These are phyloP conservation scores for Dicerorhinus sumatrensis DNA, from an alignment of 2,113 vertebrate species.

Conservation along the genomic window DNA sequence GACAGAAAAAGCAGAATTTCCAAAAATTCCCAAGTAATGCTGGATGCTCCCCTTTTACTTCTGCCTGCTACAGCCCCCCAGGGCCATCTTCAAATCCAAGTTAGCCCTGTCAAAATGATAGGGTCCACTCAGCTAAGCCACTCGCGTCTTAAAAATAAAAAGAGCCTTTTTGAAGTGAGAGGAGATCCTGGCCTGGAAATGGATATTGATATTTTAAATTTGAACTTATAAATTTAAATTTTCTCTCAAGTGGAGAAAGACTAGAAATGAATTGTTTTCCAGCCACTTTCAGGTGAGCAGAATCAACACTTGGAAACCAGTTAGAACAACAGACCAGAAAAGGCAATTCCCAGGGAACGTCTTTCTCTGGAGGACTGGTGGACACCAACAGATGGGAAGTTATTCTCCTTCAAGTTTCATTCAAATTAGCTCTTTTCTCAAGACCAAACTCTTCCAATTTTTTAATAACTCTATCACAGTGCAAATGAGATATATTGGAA, in stretches of 20 bases:
- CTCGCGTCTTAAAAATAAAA: not conserved
- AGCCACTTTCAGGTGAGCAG: slow-evolving; percentile 38
- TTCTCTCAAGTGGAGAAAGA: slow-evolving; percentile 26
- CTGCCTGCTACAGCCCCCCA: not conserved
- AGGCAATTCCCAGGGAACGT: not conserved
- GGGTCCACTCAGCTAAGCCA: not conserved
- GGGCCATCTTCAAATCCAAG: not conserved
- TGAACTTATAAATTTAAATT: slow-evolving; percentile 35
- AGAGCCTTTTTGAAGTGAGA: not conserved
- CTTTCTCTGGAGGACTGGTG: not conserved
- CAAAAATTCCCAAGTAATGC: not conserved
- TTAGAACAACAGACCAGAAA: not conserved
- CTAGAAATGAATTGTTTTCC: slow-evolving; percentile 51
- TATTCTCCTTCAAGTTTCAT: slow-evolving; percentile 33
- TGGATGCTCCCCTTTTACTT: not conserved
- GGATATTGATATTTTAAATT: not conserved
- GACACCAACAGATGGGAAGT: not conserved
- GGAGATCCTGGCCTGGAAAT: not conserved
- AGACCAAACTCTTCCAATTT: not conserved
- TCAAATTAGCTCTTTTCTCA: slow-evolving; percentile 6
- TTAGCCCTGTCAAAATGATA: slow-evolving; percentile 2
- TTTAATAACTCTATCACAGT: not conserved
- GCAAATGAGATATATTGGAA: not conserved
- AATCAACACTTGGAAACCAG: slow-evolving; percentile 5
- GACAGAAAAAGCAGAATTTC: not conserved